Conservation (phyloP, 2,113 vertebrate species). For the Mesembrinibis cayennensis region DNA sequence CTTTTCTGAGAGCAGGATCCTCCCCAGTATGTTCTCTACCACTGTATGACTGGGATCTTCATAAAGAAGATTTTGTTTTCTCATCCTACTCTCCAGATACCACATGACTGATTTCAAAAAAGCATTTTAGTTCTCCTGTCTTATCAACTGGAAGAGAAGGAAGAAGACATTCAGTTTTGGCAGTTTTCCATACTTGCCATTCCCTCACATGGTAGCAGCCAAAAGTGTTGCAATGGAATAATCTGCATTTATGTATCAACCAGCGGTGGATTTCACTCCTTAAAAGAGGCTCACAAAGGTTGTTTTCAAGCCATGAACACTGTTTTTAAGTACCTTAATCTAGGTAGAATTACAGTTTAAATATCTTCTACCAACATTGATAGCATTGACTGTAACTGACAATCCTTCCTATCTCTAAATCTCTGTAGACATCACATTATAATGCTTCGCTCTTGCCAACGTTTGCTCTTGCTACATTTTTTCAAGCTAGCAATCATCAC, state of each 20-base stretch:
- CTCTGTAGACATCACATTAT: conserved; percentile 64
- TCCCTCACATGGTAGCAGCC: conserved; percentile 21
- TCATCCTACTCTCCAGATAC: conserved; percentile 20
- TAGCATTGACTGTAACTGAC: conserved; percentile 38
- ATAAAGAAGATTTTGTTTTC: conserved; percentile 36
- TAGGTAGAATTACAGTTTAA: conserved; percentile 50
- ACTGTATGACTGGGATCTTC: neutral
- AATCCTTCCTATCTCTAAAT: conserved; percentile 12
- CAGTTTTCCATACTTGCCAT: conserved; percentile 50
- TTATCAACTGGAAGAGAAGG: conserved; percentile 47
- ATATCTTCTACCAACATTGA: conserved; percentile 12
- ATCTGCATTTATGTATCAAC: neutral
- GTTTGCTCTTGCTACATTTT: conserved; percentile 68
- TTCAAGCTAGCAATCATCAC: conserved; percentile 66
- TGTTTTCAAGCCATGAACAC: neutral
- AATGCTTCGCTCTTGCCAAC: conserved; percentile 65
- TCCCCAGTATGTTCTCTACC: neutral
- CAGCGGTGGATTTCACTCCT: neutral
- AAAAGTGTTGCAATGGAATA: neutral
- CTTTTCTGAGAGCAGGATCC: neutral
- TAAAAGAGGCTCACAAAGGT: neutral
- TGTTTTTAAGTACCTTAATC: neutral
- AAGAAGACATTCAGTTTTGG: conserved; percentile 50
- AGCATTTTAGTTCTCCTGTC: conserved; percentile 28
- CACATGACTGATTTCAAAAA: conserved; percentile 33